Base-by-base conservation (phyloP, 1,140 invertebrate genomes). In the Carposina sasakii region DNA sequence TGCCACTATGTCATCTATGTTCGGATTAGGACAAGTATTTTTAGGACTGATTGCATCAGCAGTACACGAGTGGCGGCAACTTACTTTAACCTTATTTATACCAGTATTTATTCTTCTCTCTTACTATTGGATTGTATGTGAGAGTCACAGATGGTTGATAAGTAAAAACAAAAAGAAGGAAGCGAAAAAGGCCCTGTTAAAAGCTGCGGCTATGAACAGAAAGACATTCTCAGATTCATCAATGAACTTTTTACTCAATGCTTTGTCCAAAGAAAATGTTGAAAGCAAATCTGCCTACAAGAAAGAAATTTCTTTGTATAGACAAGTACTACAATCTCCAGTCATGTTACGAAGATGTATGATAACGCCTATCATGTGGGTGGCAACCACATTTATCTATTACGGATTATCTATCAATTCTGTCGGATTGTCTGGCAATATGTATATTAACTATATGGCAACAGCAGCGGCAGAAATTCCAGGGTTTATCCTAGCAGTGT, bases 351-450 rank as follows among this genome's bases (percentile, higher is more conserved):
- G n/a, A n/a, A n/a, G n/a, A n/a, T n/a, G n/a, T n/a, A n/a, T 88
- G 1, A 87, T 87, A 16, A 88, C 89, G 36, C 89, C 86, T 19
- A 86, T 90, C 59, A 91, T 86, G 71, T 93, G 89, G 90, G 81
- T 90, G 5, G 87, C 89, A 2, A 88, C 88, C 52, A 87, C 89
- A 0, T 89, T 93, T 50, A 87, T 93, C 2, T 94, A 92, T 64
- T 94, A 93, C 63, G 93, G 92, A 1, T 63, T 94, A 4, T 91
- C 91, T 1, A 85, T 94, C 12, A 93, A 93, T 63, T 89, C 92
- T 0, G 90, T 91, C 3, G 86, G 90, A 19, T 76, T 94, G 16
- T 87, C 87, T 22, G 91, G 91, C 2, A 88, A 65, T 37, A 55
- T 85, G 52, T 92, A 91, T 67, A 62, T 87, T 17, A 90, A 90